Evolutionary conservation across 1,140 invertebrate genomes (phyloP).

Genomic region (Heliconius eleuchia): DNA sequence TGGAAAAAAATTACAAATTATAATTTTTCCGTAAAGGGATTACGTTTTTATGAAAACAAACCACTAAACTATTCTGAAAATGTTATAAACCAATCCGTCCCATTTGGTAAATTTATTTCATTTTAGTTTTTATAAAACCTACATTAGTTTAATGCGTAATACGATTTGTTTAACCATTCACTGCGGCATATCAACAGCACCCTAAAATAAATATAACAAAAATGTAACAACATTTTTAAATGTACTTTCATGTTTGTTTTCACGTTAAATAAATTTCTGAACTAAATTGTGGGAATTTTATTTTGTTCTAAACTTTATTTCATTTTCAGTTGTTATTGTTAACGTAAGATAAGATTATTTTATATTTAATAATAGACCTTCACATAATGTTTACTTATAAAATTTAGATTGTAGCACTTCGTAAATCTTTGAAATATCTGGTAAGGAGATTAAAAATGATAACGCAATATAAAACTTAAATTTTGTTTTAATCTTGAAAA

Average conservation of each 20-base stretch:
- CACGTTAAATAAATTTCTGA: slow-evolving; percentile 66
- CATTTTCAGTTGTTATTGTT: not conserved
- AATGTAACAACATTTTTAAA: slow-evolving; percentile 70
- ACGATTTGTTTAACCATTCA: slow-evolving; percentile 68
- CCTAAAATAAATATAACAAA: slow-evolving; percentile 55
- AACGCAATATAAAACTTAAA: no score
- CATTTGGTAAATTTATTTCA: slow-evolving; percentile 42
- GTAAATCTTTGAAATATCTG: no score
- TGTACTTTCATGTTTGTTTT: slow-evolving; percentile 77
- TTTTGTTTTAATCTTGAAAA: no score
- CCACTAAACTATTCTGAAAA: slow-evolving; percentile 21
- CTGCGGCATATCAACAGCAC: slow-evolving; percentile 71
- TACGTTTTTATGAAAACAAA: slow-evolving; percentile 23
- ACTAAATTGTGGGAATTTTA: slow-evolving; percentile 16
- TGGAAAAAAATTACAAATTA: not conserved
- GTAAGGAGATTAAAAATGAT: no score
- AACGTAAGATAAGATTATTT: not conserved
- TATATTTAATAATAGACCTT: no score
- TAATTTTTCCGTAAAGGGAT: not conserved
- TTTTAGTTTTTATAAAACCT: slow-evolving; percentile 37
- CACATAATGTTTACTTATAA: no score
- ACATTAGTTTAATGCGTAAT: slow-evolving; percentile 50
- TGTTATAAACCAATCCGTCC: slow-evolving; percentile 46
- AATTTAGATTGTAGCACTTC: no score
- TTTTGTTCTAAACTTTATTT: not conserved